Conservation (phyloP, 2,797 vertebrate genomes). For the Cirrhinus molitorella region DNA sequence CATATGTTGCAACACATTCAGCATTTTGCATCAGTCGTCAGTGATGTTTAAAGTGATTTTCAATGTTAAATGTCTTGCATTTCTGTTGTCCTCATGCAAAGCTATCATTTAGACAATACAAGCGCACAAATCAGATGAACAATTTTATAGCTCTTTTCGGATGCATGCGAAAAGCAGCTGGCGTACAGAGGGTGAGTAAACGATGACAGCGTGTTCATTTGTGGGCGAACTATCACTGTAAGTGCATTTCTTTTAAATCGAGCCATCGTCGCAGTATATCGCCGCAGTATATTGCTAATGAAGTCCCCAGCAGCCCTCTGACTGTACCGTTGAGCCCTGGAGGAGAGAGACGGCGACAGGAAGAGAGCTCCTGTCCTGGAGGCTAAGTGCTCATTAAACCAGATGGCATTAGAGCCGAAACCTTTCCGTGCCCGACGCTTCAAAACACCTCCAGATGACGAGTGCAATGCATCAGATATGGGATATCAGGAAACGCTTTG, state of each 20-base stretch:
- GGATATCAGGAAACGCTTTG: conserved; percentile 43
- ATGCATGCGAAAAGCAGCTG: background rate
- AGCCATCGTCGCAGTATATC: conserved; percentile 30
- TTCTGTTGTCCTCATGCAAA: background rate
- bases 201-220: conserved; percentile 18
- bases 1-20: background rate
- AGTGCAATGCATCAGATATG: conserved; percentile 57
- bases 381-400: conserved; percentile 63
- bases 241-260: conserved; percentile 8
- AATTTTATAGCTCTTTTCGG: background rate
- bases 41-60: background rate
- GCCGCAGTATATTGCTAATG: conserved; percentile 21
- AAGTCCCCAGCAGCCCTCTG: conserved; percentile 29
- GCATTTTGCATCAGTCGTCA: background rate
- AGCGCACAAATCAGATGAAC: background rate
- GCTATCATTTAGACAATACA: too few species aligned
- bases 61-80: background rate
- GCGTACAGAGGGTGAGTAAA: conserved; percentile 3
- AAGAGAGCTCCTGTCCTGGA: conserved; percentile 68
- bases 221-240: conserved; percentile 9
- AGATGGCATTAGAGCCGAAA: conserved; percentile 62
- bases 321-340: conserved; percentile 34
- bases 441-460: conserved; percentile 53
- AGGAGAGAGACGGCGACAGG: conserved; percentile 52
- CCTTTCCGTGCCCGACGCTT: conserved; percentile 71